A percentile compares a stretch with the other conserved stretches of the same genome.
Conservation (phyloP, 92 coral and sea anemone species). For the Galaxea fascicularis region DNA sequence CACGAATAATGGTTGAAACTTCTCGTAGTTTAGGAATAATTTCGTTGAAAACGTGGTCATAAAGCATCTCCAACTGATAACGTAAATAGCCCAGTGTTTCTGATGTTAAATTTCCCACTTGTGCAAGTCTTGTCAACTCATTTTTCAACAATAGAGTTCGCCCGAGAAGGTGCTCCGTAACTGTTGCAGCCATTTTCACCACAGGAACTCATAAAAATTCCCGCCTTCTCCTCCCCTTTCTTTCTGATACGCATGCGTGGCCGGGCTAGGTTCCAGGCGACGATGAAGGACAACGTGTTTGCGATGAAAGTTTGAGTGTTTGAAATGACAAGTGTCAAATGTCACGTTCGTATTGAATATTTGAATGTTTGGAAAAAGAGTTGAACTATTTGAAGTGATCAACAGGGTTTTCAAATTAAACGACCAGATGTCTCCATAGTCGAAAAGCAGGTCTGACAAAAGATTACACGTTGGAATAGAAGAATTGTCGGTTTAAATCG, state of each 20-base stretch:
- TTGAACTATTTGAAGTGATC: too few species aligned
- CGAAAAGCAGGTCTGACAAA: too few species aligned
- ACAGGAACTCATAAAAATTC: neutral
- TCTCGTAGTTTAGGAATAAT: conserved; percentile 29
- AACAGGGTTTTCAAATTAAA: too few species aligned
- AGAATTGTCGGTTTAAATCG: too few species aligned
- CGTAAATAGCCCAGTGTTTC: conserved; percentile 36
- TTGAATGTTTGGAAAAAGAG: too few species aligned
- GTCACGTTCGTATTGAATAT: too few species aligned
- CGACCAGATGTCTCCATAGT: too few species aligned
- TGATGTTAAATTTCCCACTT: conserved; percentile 31
- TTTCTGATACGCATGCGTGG: conserved; percentile 7
- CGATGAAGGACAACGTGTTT: too few species aligned
- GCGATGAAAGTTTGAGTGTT: too few species aligned
- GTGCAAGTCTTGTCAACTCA: conserved; percentile 30
- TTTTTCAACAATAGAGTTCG: conserved; percentile 29
- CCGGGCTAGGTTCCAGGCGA: too few species aligned
- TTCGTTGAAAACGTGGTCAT: conserved; percentile 32
- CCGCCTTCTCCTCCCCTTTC: neutral
- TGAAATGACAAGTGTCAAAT: too few species aligned
- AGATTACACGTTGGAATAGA: too few species aligned
- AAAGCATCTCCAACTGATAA: conserved; percentile 34
- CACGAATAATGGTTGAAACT: conserved; percentile 36
- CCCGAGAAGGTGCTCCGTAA: conserved; percentile 38
- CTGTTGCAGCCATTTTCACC: neutral